Evolutionary conservation across 2,797 vertebrate species (phyloP).

Genomic region (Rhynchonycteris naso): DNA sequence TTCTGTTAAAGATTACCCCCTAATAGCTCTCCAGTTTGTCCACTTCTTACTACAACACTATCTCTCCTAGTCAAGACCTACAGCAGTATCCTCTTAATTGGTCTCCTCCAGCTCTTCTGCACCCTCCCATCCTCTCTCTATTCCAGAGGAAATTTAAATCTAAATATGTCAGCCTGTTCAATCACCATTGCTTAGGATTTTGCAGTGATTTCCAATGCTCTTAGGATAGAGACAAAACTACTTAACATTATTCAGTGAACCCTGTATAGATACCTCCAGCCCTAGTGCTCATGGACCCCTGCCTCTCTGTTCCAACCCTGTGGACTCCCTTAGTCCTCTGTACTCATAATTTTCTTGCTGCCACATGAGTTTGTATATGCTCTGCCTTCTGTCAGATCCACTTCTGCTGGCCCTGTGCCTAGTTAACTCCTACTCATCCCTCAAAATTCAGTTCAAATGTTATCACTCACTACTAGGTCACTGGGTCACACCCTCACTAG

Average conservation of each 20-base stretch:
- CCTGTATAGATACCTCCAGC: neutral
- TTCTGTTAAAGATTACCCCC: slow-evolving; percentile 32
- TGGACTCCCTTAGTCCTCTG: neutral
- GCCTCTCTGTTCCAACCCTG: neutral
- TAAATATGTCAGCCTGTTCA: neutral
- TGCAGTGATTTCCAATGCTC: neutral
- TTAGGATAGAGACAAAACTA: neutral
- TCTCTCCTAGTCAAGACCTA: neutral
- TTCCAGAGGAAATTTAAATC: slow-evolving; percentile 9
- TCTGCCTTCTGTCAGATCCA: neutral
- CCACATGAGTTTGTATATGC: neutral
- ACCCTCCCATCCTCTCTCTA: neutral
- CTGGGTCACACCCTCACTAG: neutral
- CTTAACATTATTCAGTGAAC: neutral
- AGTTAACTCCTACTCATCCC: neutral
- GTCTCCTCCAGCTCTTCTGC: neutral
- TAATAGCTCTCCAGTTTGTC: neutral
- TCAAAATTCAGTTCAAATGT: slow-evolving; percentile 39
- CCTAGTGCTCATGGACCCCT: neutral
- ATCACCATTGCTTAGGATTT: neutral
- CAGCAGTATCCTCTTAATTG: neutral
- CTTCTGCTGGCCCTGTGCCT: neutral
- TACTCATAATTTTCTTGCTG: neutral
- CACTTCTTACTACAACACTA: neutral
- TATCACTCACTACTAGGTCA: neutral